Evolutionary conservation across 2,113 vertebrate species (phyloP).

Genomic region (Otis tarda): DNA sequence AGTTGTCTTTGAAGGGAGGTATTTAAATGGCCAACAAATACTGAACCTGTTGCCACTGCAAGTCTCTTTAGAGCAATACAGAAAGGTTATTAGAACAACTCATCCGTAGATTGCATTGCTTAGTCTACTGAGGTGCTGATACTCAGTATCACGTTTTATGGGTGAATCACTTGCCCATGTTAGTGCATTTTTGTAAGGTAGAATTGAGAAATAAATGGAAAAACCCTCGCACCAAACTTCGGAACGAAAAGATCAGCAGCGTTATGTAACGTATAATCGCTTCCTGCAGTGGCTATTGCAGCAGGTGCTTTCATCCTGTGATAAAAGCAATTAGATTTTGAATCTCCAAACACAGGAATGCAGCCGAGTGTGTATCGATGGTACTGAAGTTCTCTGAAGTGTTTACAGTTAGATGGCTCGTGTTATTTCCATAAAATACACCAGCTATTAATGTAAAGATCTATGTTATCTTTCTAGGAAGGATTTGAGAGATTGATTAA

Average conservation of each 20-base stretch:
- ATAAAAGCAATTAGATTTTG: slow-evolving; percentile 17
- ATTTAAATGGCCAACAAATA: slow-evolving; percentile 24
- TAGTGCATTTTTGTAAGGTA: slow-evolving; percentile 3
- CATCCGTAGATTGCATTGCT: not conserved
- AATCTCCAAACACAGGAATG: not conserved
- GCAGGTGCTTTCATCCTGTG: not conserved
- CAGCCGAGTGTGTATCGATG: not conserved
- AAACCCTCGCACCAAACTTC: not conserved
- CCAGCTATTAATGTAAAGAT: not conserved
- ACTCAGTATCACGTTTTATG: slow-evolving; percentile 16
- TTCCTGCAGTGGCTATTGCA: slow-evolving; percentile 2
- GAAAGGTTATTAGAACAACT: slow-evolving; percentile 9
- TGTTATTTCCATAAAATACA: not conserved
- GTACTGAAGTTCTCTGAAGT: not conserved
- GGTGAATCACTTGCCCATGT: not conserved
- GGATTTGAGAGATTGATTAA: not conserved
- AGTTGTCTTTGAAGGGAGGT: not conserved
- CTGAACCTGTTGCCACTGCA: not conserved
- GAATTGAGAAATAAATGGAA: not conserved
- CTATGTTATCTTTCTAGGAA: not conserved
- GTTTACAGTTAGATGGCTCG: not conserved
- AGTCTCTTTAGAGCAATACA: not conserved
- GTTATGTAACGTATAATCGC: not conserved
- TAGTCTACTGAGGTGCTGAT: not conserved
- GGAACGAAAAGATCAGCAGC: not conserved